Evolutionary conservation across 2,797 vertebrate species (phyloP).

Genomic region (Melanotaenia nigrans): DNA sequence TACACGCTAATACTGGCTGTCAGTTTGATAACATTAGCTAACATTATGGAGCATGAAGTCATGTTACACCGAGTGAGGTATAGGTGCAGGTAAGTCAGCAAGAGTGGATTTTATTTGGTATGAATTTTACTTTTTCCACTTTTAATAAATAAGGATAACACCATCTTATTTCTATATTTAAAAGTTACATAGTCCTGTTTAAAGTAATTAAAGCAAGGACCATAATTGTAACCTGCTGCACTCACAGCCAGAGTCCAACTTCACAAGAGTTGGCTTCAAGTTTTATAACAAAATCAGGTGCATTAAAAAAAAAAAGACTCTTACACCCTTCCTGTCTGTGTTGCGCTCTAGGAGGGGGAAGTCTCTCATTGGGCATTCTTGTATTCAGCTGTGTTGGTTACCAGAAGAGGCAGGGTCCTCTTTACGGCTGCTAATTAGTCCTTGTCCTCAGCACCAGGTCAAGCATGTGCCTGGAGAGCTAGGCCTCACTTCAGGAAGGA

Average conservation of each 20-base stretch:
- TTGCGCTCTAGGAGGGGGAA: conserved; percentile 70
- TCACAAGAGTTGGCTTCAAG: conserved; percentile 43
- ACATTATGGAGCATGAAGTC: conserved; percentile 12
- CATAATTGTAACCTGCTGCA: conserved; percentile 52
- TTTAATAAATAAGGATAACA: neutral
- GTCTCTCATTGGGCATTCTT: conserved; percentile 70
- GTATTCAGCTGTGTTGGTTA: conserved; percentile 63
- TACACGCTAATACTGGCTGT: neutral
- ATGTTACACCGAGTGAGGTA: neutral
- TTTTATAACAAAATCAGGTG: conserved; percentile 65
- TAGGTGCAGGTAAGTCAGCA: neutral
- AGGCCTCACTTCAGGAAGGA: conserved; percentile 73
- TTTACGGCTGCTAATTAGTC: conserved; percentile 79
- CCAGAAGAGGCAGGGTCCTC: conserved; percentile 69
- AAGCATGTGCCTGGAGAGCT: conserved; percentile 80
- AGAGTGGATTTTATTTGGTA: conserved; percentile 2
- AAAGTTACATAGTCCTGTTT: conserved; percentile 19
- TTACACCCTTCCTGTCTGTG: conserved; percentile 41
- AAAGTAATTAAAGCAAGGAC: conserved; percentile 46
- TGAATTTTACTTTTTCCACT: conserved; percentile 31
- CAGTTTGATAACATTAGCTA: neutral
- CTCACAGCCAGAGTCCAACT: conserved; percentile 43
- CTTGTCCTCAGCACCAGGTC: conserved; percentile 82
- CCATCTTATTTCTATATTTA: conserved; percentile 17
- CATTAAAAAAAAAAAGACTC: conserved; percentile 20